Evolutionary conservation across 2,888 invertebrate genomes (phyloP).

Genomic region (Escarpia spicata): DNA sequence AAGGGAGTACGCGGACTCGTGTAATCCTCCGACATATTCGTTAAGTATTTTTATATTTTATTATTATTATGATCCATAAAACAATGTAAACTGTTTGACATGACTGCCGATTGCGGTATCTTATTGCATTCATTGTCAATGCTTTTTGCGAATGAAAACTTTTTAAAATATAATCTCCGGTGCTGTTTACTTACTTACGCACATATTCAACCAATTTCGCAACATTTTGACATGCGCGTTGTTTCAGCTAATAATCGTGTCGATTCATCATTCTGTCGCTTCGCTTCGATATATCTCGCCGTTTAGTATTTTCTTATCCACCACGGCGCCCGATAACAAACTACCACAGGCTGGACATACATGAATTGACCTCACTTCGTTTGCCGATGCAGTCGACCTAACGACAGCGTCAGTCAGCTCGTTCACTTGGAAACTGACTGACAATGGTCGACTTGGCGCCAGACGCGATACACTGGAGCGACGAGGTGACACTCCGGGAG

Average conservation of each 20-base stretch:
- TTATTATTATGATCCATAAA: too few relatives aligned
- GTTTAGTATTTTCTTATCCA: neutral
- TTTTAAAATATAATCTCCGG: too few relatives aligned
- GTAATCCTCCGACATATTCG: too few relatives aligned
- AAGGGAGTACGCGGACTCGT: too few relatives aligned
- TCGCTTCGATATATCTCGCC: neutral
- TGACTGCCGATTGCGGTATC: too few relatives aligned
- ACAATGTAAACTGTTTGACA: too few relatives aligned
- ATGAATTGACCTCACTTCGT: neutral
- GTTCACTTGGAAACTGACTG: neutral
- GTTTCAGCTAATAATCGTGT: neutral
- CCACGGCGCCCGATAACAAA: neutral
- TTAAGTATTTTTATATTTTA: too few relatives aligned
- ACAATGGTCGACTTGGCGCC: neutral
- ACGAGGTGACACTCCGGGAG: neutral
- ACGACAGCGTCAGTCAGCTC: neutral
- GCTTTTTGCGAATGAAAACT: too few relatives aligned
- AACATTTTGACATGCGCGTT: neutral
- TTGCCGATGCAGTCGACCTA: neutral
- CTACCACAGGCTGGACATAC: neutral
- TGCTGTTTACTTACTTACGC: neutral
- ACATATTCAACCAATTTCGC: neutral
- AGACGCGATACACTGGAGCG: neutral
- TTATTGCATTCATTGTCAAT: too few relatives aligned
- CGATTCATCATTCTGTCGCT: neutral